Evolutionary conservation across 2,797 vertebrate species (phyloP).

Genomic region (Falco biarmicus): DNA sequence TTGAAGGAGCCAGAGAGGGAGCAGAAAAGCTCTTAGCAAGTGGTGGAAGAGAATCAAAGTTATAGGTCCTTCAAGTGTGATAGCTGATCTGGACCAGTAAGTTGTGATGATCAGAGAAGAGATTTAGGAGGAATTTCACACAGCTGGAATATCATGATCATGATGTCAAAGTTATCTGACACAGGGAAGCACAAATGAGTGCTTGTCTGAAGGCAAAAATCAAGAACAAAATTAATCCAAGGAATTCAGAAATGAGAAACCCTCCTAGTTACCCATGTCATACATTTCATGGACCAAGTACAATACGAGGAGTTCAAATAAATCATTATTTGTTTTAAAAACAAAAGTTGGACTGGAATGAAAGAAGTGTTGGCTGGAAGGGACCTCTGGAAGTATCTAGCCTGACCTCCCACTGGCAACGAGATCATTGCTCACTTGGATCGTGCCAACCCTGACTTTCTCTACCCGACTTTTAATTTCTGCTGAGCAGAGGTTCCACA

Average conservation of each 20-base stretch:
- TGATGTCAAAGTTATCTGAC: background rate
- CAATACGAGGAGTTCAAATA: background rate
- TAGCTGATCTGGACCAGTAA: background rate
- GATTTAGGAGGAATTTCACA: background rate
- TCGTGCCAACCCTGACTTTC: accelerated
- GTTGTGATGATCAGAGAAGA: background rate
- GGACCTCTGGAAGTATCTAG: background rate
- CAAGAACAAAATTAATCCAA: background rate
- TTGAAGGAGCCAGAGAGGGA: background rate
- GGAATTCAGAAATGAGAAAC: background rate
- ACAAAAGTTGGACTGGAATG: background rate
- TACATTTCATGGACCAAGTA: background rate
- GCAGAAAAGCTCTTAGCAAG: background rate
- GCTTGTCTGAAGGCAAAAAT: background rate
- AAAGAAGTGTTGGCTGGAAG: background rate
- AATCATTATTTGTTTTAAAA: background rate
- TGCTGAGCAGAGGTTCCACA: background rate
- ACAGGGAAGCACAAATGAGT: background rate
- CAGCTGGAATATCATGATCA: accelerated
- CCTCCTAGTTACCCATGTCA: background rate
- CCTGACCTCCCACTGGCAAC: background rate
- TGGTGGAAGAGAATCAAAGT: background rate
- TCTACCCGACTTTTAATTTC: background rate
- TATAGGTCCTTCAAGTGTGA: background rate
- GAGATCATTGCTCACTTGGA: background rate